Percentiles rank a stretch among this genome's conserved stretches.
Conservation (phyloP, 1,140 invertebrate species). For the Drosophila athabasca region DNA sequence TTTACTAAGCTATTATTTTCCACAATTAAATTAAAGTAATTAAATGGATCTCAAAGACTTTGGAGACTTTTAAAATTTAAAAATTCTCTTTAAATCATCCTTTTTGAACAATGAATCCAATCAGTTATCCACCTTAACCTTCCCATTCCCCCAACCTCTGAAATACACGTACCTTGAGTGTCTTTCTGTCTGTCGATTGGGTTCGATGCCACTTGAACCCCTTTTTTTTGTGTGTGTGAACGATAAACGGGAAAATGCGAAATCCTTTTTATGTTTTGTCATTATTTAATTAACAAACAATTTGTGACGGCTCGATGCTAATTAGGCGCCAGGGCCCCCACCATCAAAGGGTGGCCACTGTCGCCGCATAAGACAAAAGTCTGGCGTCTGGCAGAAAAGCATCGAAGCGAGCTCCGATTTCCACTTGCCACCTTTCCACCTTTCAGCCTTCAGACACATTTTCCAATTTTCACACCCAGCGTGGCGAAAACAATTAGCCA, state of each 20-base stretch:
- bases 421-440: conserved; percentile 35
- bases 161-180: conserved; percentile 9
- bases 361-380: neutral
- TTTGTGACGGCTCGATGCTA: conserved; percentile 52
- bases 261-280: conserved; percentile 53
- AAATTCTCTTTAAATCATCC: neutral
- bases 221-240: conserved; percentile 10
- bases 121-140: neutral
- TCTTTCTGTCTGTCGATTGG: conserved; percentile 19
- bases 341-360: conserved; percentile 47
- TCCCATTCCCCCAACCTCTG: neutral
- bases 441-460: conserved; percentile 43
- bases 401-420: conserved; percentile 56
- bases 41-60: neutral
- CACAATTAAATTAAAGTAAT: neutral
- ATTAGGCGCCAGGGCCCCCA: conserved; percentile 39
- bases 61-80: neutral
- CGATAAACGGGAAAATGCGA: conserved; percentile 21
- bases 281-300: conserved; percentile 64
- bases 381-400: conserved; percentile 26
- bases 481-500: conserved; percentile 58
- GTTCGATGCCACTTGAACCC: conserved; percentile 50
- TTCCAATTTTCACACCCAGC: conserved; percentile 57
- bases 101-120: neutral
- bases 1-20: neutral